Base-by-base conservation (phyloP, 2,113 vertebrate genomes). In the Oxyura jamaicensis region DNA sequence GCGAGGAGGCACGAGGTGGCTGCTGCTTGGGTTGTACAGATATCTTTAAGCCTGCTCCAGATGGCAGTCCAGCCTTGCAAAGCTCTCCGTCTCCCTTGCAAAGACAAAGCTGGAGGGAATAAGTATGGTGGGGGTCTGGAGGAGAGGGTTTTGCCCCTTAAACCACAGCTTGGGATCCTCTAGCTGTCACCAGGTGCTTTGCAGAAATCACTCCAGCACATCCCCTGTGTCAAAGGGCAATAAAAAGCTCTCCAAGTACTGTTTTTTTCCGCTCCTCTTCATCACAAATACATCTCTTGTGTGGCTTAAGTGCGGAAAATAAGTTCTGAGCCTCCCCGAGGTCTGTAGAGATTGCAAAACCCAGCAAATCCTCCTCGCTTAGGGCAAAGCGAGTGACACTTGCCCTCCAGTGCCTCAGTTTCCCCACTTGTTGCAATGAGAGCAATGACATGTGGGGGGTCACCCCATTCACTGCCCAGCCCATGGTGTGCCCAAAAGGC, bases 341-440 rank as follows among this genome's bases (percentile, higher is more conserved):
- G 66, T 62, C 68, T 52, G 35, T 28, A 74, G 60, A 79, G 20
- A n/a, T 75, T 53, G 16, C 36, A 63, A 83, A 91, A 65, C 44
- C 35, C 3, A 6, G 31, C 11, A n/a, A 56, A 11, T 39, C 48
- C 12, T 53, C 60, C 20, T 33, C 0, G 0, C 20, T 21, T 20
- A 19, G 36, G 42, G 12, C 29, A 29, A 23, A 67, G 36, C 63
- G 36, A 48, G 46, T 48, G 46, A 48, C 46, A 11, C 46, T 48
- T 2, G 20, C 20, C 20, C 46, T 48, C 46, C 20, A 2, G 10
- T 48, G 20, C 46, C 46, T 48, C 20, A 3, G 46, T 48, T 48
- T 48, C 46, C 46, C 46, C 20, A 21, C 20, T 48, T 48, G 46
- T 11, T 48, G 46, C 5, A 19, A 48, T 48, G 46, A 48, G 20